A percentile compares a stretch with the other conserved stretches of the same genome.
These are phyloP conservation scores for Arizona elegans DNA, from an alignment of 2,113 vertebrate species.

Conservation along the genomic window DNA sequence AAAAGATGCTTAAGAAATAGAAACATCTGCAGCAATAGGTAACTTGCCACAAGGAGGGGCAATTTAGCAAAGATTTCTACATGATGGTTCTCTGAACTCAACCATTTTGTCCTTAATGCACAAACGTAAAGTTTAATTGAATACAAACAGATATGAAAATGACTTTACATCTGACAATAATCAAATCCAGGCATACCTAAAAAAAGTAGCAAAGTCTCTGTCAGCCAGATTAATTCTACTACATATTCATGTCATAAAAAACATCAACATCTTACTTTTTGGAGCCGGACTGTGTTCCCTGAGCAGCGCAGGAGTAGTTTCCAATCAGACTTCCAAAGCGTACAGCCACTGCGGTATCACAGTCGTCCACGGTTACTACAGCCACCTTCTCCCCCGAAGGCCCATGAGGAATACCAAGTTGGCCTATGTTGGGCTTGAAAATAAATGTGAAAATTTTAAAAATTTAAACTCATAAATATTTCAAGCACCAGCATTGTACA, in stretches of 20 bases:
- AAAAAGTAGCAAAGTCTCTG: neutral
- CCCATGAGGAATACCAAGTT: slow-evolving; percentile 88
- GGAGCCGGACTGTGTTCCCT: slow-evolving; percentile 91
- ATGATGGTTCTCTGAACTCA: neutral
- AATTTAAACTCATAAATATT: neutral
- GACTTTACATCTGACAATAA: neutral
- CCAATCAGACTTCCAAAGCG: slow-evolving; percentile 85
- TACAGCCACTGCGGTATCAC: slow-evolving; percentile 90
- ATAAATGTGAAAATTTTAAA: neutral
- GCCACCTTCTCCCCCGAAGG: slow-evolving; percentile 95
- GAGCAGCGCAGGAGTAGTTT: slow-evolving; percentile 95
- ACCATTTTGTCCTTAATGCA: neutral
- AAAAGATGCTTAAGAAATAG: neutral
- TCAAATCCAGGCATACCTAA: neutral
- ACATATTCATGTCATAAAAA: neutral
- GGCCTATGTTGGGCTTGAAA: slow-evolving; percentile 88
- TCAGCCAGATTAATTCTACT: neutral
- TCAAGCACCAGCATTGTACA: neutral
- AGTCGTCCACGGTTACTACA: slow-evolving; percentile 90
- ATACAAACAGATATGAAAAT: neutral
- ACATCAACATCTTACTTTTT: slow-evolving; percentile 82
- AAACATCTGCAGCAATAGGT: neutral
- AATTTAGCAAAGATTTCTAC: neutral
- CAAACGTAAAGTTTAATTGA: neutral
- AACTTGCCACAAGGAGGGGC: neutral